Conservation (phyloP, 2,797 vertebrate species). For the Danionella dracula region DNA sequence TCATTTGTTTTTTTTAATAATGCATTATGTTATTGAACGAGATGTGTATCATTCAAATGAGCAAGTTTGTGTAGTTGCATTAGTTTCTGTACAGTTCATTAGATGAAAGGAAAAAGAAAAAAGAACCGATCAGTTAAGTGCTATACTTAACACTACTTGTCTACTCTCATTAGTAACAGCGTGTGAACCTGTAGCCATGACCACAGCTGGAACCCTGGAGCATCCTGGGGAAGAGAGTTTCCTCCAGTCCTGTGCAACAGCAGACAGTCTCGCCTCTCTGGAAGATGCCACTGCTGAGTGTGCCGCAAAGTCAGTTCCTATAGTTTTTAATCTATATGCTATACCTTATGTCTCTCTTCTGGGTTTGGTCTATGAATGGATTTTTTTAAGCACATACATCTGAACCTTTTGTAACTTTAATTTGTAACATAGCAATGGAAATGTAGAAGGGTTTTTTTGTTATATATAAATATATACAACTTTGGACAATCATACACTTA, state of each 20-base stretch:
- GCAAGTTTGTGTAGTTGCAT: too few species aligned
- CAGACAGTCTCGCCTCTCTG: conserved; percentile 49
- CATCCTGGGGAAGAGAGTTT: conserved; percentile 37
- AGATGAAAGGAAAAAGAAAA: neutral
- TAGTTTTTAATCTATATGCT: neutral
- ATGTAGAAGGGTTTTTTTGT: too few species aligned
- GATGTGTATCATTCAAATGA: too few species aligned
- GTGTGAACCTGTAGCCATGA: conserved; percentile 60
- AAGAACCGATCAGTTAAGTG: neutral
- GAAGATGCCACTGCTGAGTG: conserved; percentile 47
- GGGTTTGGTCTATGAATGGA: neutral
- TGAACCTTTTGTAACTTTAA: too few species aligned
- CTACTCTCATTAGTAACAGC: conserved; percentile 58
- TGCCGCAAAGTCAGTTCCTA: conserved; percentile 55
- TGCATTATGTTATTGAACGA: too few species aligned
- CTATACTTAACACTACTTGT: neutral
- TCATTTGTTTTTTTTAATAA: too few species aligned
- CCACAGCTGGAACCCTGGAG: conserved; percentile 57
- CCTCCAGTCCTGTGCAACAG: conserved; percentile 49
- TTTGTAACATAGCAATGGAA: too few species aligned
- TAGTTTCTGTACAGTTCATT: neutral
- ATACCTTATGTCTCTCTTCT: neutral
- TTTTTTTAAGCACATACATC: too few species aligned
- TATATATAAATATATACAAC: too few species aligned
- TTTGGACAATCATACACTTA: too few species aligned